These are phyloP conservation scores for Karalla daura DNA, from an alignment of 2,797 vertebrate species.

Conservation along the genomic window DNA sequence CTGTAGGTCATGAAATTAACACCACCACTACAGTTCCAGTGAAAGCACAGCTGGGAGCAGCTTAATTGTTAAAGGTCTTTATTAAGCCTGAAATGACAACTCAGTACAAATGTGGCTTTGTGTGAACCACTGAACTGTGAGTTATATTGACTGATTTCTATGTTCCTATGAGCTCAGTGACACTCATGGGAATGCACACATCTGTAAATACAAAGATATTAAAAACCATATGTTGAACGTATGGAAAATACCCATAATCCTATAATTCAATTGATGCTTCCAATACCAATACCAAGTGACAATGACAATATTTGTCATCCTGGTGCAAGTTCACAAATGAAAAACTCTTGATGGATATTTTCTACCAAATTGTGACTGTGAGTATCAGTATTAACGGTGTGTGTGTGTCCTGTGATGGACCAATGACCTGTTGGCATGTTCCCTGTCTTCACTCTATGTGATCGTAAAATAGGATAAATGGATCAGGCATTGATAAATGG, in stretches of 20 bases:
- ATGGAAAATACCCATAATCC: neutral
- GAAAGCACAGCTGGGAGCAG: slow-evolving; percentile 19
- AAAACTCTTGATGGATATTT: neutral
- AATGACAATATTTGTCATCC: neutral
- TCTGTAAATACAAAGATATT: slow-evolving; percentile 23
- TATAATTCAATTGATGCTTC: no score
- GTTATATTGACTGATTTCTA: slow-evolving; percentile 23
- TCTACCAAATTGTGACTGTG: neutral
- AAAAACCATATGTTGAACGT: neutral
- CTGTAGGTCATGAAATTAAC: neutral
- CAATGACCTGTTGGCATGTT: no score
- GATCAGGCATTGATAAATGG: no score
- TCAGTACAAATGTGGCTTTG: slow-evolving; percentile 50
- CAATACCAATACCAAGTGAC: no score
- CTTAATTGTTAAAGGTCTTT: slow-evolving; percentile 41
- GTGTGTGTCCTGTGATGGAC: no score
- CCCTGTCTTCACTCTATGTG: no score
- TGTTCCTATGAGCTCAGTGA: slow-evolving; percentile 27
- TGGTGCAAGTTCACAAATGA: neutral
- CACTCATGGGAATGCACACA: slow-evolving; percentile 9
- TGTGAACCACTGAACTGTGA: slow-evolving; percentile 39
- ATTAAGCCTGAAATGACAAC: slow-evolving; percentile 44
- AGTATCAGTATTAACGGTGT: no score
- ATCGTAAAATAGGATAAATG: no score
- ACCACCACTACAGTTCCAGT: neutral